A percentile compares a stretch with the other conserved stretches of the same genome.
These are phyloP conservation scores for Amyelois transitella DNA, from an alignment of 1,140 invertebrate species.

Conservation along the genomic window DNA sequence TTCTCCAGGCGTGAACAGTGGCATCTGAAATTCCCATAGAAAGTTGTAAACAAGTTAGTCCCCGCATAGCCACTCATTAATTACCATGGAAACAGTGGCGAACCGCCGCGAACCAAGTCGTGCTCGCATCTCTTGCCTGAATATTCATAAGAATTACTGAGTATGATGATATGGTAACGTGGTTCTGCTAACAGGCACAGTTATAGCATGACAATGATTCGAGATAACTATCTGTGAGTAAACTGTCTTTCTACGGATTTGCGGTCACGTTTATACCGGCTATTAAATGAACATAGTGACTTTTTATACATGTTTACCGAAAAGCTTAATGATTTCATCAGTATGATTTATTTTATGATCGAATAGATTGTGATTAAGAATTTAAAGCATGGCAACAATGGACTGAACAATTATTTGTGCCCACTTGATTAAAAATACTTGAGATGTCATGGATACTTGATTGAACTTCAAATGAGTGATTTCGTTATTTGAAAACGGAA, in stretches of 20 bases:
- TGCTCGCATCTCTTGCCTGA: background rate
- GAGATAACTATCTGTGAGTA: background rate
- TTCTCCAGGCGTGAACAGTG: conserved; percentile 21
- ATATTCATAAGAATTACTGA: background rate
- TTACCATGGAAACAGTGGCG: conserved; percentile 7
- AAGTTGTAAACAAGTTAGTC: conserved; percentile 42
- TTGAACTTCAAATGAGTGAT: no score
- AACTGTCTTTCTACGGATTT: background rate
- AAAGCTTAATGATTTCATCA: background rate
- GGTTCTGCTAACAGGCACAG: background rate
- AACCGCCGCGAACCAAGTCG: background rate
- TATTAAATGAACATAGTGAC: background rate
- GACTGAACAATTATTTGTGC: no score
- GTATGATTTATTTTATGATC: background rate
- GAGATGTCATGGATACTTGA: no score
- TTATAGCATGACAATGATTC: background rate
- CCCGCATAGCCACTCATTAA: conserved; percentile 3
- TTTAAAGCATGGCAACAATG: no score
- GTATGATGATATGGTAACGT: background rate
- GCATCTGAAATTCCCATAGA: conserved; percentile 42
- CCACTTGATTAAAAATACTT: no score
- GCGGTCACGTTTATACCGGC: background rate
- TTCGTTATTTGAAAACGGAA: no score
- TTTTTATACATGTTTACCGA: background rate
- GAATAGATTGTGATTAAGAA: no score